These are phyloP conservation scores for Porites australiensis DNA, from an alignment of 64 coral and sea anemone species.

Conservation along the genomic window DNA sequence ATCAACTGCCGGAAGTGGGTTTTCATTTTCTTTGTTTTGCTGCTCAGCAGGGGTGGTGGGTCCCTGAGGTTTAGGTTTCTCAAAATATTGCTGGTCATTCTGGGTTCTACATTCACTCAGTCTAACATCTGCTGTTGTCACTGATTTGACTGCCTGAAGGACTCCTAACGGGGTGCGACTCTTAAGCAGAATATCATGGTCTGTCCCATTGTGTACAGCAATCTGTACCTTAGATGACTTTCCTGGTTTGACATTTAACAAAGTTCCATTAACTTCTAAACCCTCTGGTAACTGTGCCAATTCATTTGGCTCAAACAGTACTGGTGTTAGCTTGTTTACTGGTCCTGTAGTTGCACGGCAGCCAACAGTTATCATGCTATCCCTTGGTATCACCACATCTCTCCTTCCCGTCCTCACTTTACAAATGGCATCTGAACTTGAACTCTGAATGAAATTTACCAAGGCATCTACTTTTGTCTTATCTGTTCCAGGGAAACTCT, in stretches of 20 bases:
- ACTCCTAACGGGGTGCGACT: conserved; percentile 11
- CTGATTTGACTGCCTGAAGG: conserved; percentile 36
- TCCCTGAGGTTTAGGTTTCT: background rate
- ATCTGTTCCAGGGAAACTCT: conserved; percentile 7
- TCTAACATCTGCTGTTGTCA: conserved; percentile 25
- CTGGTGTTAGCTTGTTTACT: conserved; percentile 22
- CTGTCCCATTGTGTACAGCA: conserved; percentile 33
- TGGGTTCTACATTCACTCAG: background rate
- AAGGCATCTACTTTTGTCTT: conserved; percentile 2
- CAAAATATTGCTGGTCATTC: background rate
- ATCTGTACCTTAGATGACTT: conserved; percentile 15
- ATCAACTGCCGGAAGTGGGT: background rate
- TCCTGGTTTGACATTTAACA: conserved; percentile 49
- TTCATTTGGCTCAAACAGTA: conserved; percentile 52
- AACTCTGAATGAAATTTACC: conserved; percentile 23
- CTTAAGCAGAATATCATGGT: conserved; percentile 25
- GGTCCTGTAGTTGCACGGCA: conserved; percentile 42
- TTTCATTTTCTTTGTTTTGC: background rate
- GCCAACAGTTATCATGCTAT: background rate
- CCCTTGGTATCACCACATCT: background rate
- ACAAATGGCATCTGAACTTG: background rate
- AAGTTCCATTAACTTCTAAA: conserved; percentile 32
- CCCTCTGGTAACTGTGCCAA: conserved; percentile 18
- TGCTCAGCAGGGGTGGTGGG: background rate
- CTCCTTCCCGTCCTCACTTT: conserved; percentile 16